Percentiles rank a stretch among this genome's conserved stretches.
phyloP scores from a whole-genome alignment of 2,888 invertebrate species.

The Nemoura dubitans region DNA sequence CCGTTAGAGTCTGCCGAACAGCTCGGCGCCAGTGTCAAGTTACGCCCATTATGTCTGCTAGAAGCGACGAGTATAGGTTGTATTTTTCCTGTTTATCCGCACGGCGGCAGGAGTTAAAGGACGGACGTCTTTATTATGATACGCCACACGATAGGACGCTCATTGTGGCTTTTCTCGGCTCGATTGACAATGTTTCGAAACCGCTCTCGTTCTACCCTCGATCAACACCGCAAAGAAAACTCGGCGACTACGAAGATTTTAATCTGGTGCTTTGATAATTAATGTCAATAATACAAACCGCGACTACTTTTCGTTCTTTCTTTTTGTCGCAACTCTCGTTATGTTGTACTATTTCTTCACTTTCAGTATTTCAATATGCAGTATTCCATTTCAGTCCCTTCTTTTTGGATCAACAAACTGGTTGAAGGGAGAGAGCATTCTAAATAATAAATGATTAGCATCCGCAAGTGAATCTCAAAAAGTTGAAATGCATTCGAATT shows the following conservation, averaged over 20 bases:
- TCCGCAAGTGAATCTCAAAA: neutral
- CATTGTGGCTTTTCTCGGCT: neutral
- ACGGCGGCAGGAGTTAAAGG: neutral
- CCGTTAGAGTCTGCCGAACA: neutral
- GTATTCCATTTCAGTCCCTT: neutral
- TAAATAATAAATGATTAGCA: neutral
- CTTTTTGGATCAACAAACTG: neutral
- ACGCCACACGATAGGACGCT: neutral
- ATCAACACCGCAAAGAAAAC: neutral
- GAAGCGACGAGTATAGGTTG: neutral
- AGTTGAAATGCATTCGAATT: neutral
- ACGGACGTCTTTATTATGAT: slow-evolving; percentile 34
- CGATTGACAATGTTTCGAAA: neutral
- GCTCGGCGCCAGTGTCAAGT: neutral
- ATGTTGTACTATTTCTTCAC: no score
- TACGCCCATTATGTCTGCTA: neutral
- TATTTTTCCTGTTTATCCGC: slow-evolving; percentile 24
- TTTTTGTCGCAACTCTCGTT: no score
- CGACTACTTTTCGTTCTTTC: no score
- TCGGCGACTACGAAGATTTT: neutral
- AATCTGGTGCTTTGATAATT: neutral
- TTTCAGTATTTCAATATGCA: neutral
- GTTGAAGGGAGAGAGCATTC: neutral
- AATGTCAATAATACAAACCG: neutral
- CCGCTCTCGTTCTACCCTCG: neutral